Conservation (phyloP, 2,797 vertebrate species). For the Ispidina picta region DNA sequence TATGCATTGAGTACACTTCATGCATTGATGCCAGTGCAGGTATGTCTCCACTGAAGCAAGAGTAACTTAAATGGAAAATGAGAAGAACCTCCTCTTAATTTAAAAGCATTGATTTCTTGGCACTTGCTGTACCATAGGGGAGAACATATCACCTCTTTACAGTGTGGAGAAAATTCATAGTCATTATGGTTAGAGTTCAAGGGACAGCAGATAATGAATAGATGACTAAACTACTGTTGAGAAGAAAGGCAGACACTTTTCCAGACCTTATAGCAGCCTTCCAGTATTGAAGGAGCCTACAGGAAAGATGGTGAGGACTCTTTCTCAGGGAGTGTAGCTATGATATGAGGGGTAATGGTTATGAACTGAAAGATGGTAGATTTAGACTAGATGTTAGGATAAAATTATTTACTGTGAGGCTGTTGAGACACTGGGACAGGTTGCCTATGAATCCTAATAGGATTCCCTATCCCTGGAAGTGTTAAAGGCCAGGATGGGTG, state of each 20-base stretch:
- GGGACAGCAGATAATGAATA: neutral
- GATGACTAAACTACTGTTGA: neutral
- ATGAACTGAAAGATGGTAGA: neutral
- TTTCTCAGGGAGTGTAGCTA: neutral
- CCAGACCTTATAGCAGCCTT: neutral
- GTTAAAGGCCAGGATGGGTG: neutral
- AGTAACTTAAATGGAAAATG: neutral
- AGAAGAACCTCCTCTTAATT: neutral
- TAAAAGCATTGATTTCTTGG: neutral
- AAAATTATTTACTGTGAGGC: neutral
- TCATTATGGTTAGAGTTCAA: neutral
- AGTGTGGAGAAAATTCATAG: neutral
- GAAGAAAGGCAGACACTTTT: neutral
- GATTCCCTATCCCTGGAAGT: neutral
- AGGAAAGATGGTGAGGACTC: neutral
- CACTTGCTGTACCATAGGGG: neutral
- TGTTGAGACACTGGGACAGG: neutral
- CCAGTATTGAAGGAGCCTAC: neutral
- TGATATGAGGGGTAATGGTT: neutral
- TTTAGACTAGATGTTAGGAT: neutral
- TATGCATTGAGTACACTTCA: neutral
- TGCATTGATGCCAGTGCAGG: neutral
- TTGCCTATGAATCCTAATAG: neutral
- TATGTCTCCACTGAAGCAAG: neutral
- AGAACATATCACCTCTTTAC: neutral